Evolutionary conservation across 2,113 vertebrate genomes (phyloP).

Genomic region (Numida meleagris): DNA sequence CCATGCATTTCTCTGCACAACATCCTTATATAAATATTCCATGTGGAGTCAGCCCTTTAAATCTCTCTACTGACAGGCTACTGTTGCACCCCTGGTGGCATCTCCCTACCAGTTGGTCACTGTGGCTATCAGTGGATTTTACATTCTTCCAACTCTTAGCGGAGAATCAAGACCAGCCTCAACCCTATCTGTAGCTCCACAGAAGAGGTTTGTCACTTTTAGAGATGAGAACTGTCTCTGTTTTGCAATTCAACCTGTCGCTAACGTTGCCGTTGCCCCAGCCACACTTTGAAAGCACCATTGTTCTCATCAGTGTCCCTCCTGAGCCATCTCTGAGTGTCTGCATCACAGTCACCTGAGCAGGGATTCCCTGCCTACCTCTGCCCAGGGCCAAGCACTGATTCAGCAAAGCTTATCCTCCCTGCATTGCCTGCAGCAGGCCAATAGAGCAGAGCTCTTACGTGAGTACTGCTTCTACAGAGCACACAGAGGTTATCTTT

Average conservation of each 20-base stretch:
- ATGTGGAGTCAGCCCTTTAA: neutral
- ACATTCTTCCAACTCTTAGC: neutral
- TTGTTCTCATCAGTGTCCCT: fast-evolving
- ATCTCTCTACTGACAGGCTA: neutral
- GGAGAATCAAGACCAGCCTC: neutral
- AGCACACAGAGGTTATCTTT: neutral
- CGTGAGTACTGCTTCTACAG: fast-evolving
- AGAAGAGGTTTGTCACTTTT: neutral
- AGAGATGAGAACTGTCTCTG: neutral
- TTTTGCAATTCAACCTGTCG: neutral
- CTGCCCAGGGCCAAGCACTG: neutral
- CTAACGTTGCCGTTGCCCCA: neutral
- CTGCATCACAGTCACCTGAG: neutral
- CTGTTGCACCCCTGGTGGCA: neutral
- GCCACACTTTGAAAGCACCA: neutral
- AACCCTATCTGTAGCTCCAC: neutral
- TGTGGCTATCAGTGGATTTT: neutral
- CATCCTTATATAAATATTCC: neutral
- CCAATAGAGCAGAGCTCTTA: neutral
- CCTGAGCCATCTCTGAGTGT: neutral
- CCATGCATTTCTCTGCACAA: neutral
- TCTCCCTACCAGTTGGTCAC: neutral
- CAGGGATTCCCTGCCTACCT: fast-evolving
- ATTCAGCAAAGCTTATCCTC: neutral
- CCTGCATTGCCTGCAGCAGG: fast-evolving